phyloP scores from a whole-genome alignment of 2,888 invertebrate species.

The Augochlorella aurata region DNA sequence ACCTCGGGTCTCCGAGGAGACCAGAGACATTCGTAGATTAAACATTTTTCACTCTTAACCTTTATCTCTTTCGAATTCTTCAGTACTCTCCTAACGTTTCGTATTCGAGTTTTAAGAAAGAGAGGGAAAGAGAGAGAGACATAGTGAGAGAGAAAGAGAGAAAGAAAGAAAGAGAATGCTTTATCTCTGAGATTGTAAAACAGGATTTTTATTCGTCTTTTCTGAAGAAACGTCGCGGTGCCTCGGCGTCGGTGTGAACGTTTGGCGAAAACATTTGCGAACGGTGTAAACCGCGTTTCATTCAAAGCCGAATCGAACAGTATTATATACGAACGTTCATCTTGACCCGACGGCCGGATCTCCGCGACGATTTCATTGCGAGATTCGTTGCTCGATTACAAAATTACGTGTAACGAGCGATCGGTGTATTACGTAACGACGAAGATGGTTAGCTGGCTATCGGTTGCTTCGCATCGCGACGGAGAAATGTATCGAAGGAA shows the following conservation, averaged over 20 bases:
- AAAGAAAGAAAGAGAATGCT: background rate
- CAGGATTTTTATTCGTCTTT: constrained; percentile 2
- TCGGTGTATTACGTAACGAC: constrained; percentile 41
- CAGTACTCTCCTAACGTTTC: constrained; percentile 10
- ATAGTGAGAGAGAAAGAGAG: background rate
- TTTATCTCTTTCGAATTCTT: constrained; percentile 16
- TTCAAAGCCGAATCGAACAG: constrained; percentile 33
- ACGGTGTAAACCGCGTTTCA: constrained; percentile 10
- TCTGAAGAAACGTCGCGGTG: background rate
- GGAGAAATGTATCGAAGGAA: constrained; percentile 9
- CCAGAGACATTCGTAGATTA: constrained; percentile 24
- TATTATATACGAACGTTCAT: constrained; percentile 36
- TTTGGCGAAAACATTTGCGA: background rate
- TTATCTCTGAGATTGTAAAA: background rate
- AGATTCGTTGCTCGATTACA: constrained; percentile 32
- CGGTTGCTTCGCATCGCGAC: constrained; percentile 7
- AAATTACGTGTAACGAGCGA: constrained; percentile 53
- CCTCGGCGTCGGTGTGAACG: constrained; percentile 2
- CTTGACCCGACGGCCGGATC: constrained; percentile 1
- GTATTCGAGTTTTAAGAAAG: background rate
- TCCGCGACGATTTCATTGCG: constrained; percentile 38
- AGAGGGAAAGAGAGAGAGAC: background rate
- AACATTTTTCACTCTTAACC: constrained; percentile 8
- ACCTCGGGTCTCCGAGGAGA: background rate
- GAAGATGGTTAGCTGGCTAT: constrained; percentile 17